Base-by-base conservation (phyloP, 2,888 invertebrate genomes). In the Pristionchus mayeri region DNA sequence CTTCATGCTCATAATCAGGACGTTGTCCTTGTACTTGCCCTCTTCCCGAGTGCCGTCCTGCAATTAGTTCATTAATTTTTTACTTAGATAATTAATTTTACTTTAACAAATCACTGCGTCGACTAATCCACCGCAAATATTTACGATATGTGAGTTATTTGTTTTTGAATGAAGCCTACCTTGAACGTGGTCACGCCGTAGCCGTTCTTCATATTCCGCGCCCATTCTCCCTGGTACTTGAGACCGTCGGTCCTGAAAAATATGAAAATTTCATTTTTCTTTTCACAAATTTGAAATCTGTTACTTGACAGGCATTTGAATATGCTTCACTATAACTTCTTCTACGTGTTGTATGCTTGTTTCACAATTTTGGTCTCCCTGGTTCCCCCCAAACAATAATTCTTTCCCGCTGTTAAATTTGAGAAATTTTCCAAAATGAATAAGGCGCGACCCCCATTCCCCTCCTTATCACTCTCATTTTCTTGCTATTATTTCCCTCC, bases 21-120 rank as follows among this genome's bases (percentile, higher is more conserved):
- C 96, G 94, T 99, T 99, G 94, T 98, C 98, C 94, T 99, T 99
- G 94, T 99, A 99, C 95, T 99, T 98, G 88, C 99, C 99, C 93
- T 99, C 98, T 93, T 99, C 99, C 60, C 87, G 88, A n/a, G 89
- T 89, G 82, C 84, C 84, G 27, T 84, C 84, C 75, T 82, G 85
- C 50, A 50, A 76, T 16, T 50, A 13, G 44, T n/a, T n/a, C n/a
- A n/a, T n/a, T n/a, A n/a, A n/a, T n/a, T n/a, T n/a, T n/a, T n/a
- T n/a, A n/a, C n/a, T n/a, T n/a, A n/a, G n/a, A n/a, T n/a, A n/a
- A n/a, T n/a, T n/a, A n/a, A n/a, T n/a, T n/a, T n/a, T n/a, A n/a
- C n/a, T n/a, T n/a, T n/a, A n/a, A n/a, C n/a, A n/a, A n/a, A n/a
- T n/a, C n/a, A n/a, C n/a, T n/a, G n/a, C n/a, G n/a, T n/a, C n/a